Evolutionary conservation across 1,140 invertebrate species (phyloP).

Genomic region (Scaptomyza pallida): DNA sequence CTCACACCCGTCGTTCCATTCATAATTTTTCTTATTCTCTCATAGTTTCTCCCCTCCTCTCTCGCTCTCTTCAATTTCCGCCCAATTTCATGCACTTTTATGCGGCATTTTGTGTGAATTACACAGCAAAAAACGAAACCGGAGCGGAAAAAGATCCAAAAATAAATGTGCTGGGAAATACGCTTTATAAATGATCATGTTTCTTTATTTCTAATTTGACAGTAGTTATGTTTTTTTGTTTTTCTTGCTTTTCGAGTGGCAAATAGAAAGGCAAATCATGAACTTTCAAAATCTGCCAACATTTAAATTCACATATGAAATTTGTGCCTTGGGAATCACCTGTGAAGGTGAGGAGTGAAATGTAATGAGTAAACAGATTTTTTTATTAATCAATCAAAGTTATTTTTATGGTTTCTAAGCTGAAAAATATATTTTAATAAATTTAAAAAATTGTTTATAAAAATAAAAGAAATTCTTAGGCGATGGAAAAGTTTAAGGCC

Average conservation of each 20-base stretch:
- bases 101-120: conserved; percentile 74
- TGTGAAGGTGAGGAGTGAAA: neutral
- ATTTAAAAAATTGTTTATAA: neutral
- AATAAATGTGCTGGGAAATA: conserved; percentile 49
- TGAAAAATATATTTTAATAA: neutral
- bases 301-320: conserved; percentile 39
- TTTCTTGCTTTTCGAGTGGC: no score
- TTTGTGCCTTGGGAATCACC: neutral
- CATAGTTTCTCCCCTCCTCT: conserved; percentile 22
- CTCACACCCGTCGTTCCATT: conserved; percentile 76
- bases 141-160: conserved; percentile 63
- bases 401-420: neutral
- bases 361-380: neutral
- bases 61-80: conserved; percentile 65
- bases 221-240: conserved; percentile 37
- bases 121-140: conserved; percentile 67
- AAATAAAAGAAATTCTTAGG: no score
- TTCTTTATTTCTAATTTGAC: conserved; percentile 67
- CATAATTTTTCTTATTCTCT: conserved; percentile 55
- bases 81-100: conserved; percentile 79
- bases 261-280: conserved; percentile 39
- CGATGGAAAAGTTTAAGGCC: no score
- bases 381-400: neutral
- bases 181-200: conserved; percentile 59
- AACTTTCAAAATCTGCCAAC: conserved; percentile 64